Evolutionary conservation across 1,140 invertebrate genomes (phyloP), one percentile per base, ranked within the genome.

Genomic region (Bilobella aurantiaca): DNA sequence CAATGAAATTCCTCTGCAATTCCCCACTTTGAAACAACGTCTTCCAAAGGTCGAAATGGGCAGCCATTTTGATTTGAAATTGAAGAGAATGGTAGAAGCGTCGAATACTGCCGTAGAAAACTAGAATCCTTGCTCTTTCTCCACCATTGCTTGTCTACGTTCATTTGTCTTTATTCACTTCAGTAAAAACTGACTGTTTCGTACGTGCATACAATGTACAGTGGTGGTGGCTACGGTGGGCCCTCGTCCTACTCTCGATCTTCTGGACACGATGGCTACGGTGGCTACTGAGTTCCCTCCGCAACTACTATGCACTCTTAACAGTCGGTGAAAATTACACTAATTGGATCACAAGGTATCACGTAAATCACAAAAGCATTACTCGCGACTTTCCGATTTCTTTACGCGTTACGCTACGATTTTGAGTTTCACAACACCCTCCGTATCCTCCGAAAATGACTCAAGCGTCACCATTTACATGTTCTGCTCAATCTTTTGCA

Each of bases 201-300:
- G 12, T 53, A 53, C 37, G 8, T 42, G 37, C n/a, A 23, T 23
- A 8, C 49, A 53, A 53, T 53, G 14, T 53, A 53, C 49, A 53
- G 49, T 53, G 49, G 49, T 23, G 49, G 49, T 42, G 37, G 37
- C 37, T 42, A 42, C 37, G 37, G 37, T 42, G 37, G 37, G 37
- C n/a, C 37, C 37, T 42, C n/a, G n/a, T n/a, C 37, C 37, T 42
- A 42, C n/a, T 42, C 37, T 8, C 37, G 37, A n/a, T n/a, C n/a
- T 42, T 42, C 37, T 42, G 37, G 37, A 42, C 37, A 42, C 8
- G 37, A 42, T 42, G 37, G n/a, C 37, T 12, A n/a, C 49, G 49
- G 34, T 42, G 34, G 34, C 18, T 42, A 42, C 34, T 8, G 34
- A 12, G 34, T 8, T 12, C n/a, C n/a, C n/a, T n/a, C n/a, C n/a